Percentiles rank a stretch among this genome's conserved stretches.
Evolutionary conservation across 2,113 vertebrate genomes (phyloP).

Genomic region (Proteles cristata): DNA sequence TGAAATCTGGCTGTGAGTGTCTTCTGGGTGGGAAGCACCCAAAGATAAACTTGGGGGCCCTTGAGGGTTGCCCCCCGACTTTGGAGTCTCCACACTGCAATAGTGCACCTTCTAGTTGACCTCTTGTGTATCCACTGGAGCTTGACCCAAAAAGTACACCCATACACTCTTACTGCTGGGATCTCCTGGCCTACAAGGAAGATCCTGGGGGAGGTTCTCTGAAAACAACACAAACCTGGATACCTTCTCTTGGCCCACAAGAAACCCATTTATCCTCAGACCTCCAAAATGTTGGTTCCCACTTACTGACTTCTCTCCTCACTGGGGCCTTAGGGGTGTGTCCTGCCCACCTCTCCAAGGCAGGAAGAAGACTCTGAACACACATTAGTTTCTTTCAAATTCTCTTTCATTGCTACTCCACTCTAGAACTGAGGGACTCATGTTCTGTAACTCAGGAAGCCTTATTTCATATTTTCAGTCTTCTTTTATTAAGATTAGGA

Average conservation of each 20-base stretch:
- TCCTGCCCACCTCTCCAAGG: neutral
- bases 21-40: neutral
- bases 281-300: neutral
- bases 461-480: neutral
- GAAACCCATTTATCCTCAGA: neutral
- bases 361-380: neutral
- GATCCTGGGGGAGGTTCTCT: neutral
- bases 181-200: neutral
- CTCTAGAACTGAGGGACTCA: neutral
- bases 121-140: neutral
- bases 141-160: neutral
- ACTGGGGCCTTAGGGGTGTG: neutral
- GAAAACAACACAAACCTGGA: neutral
- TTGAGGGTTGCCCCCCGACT: neutral
- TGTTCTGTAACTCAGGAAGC: neutral
- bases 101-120: neutral
- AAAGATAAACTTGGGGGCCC: neutral
- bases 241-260: neutral
- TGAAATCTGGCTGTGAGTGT: neutral
- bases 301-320: neutral
- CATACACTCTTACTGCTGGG: neutral
- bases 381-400: neutral
- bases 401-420: neutral
- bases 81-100: neutral
- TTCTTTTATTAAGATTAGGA: neutral